Conservation (phyloP, 2,888 invertebrate genomes). For the Cryptocheilus praepositus region DNA sequence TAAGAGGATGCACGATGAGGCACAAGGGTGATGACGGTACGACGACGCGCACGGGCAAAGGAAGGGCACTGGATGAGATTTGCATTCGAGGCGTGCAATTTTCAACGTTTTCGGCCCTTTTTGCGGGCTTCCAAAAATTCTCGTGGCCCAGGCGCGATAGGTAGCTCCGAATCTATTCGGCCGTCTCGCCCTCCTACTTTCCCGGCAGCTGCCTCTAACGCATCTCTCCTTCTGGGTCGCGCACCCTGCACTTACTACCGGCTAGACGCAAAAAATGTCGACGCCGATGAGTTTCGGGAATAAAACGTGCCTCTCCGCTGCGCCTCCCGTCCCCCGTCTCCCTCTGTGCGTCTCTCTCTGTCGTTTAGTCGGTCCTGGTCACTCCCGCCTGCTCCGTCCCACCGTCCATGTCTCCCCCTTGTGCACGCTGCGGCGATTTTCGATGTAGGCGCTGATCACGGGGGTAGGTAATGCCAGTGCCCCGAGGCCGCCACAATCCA, state of each 20-base stretch:
- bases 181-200: slow-evolving; percentile 2
- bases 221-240: neutral
- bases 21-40: neutral
- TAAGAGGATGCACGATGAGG: neutral
- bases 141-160: neutral
- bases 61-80: slow-evolving; percentile 46
- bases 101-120: slow-evolving; percentile 25
- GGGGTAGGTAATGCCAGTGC: slow-evolving; percentile 71
- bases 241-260: slow-evolving; percentile 72
- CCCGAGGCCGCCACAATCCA: slow-evolving; percentile 59
- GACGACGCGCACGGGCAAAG: neutral
- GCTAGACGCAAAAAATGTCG: slow-evolving; percentile 74
- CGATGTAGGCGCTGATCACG: slow-evolving; percentile 71
- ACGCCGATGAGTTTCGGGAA: slow-evolving; percentile 57
- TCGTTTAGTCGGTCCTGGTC: slow-evolving; percentile 14
- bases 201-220: too few relatives aligned
- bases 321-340: slow-evolving; percentile 6
- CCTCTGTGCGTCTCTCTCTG: neutral
- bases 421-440: slow-evolving; percentile 53
- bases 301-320: slow-evolving; percentile 48
- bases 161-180: slow-evolving; percentile 4
- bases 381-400: slow-evolving; percentile 11
- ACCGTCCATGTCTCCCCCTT: too few relatives aligned
- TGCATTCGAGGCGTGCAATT: slow-evolving; percentile 71
- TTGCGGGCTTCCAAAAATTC: slow-evolving; percentile 1